phyloP scores from a whole-genome alignment of 2,113 vertebrate genomes.

The Saccopteryx leptura region DNA sequence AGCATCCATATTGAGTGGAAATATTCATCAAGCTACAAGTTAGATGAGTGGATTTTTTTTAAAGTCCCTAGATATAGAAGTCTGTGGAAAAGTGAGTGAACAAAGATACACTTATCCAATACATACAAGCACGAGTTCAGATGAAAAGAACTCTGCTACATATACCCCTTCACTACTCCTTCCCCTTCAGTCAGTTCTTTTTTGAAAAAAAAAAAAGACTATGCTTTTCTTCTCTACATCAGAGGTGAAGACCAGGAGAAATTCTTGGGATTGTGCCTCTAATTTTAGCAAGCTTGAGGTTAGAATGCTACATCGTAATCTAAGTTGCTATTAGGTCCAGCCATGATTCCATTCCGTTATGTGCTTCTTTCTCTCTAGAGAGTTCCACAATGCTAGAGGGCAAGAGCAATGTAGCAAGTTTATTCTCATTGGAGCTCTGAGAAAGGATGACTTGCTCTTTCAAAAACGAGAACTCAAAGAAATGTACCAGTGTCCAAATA shows the following conservation, averaged over 20 bases:
- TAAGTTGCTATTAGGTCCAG: not conserved
- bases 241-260: not conserved
- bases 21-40: not conserved
- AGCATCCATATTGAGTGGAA: not conserved
- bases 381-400: not conserved
- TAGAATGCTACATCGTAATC: not conserved
- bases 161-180: rapidly evolving
- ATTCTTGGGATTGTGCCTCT: not conserved
- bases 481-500: not conserved
- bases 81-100: not conserved
- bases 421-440: not conserved
- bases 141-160: not conserved
- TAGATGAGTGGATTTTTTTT: not conserved
- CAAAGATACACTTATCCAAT: not conserved
- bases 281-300: constrained; percentile 9
- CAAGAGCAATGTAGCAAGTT: not conserved
- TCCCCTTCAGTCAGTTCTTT: not conserved
- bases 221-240: not conserved
- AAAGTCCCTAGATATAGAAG: not conserved
- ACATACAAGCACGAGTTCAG: not conserved
- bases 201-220: constrained; percentile 43
- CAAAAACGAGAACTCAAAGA: constrained; percentile 16
- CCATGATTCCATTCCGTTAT: not conserved
- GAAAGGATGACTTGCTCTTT: not conserved
- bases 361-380: not conserved